phyloP scores from a whole-genome alignment of 2,113 vertebrate species.

The Lynx canadensis region DNA sequence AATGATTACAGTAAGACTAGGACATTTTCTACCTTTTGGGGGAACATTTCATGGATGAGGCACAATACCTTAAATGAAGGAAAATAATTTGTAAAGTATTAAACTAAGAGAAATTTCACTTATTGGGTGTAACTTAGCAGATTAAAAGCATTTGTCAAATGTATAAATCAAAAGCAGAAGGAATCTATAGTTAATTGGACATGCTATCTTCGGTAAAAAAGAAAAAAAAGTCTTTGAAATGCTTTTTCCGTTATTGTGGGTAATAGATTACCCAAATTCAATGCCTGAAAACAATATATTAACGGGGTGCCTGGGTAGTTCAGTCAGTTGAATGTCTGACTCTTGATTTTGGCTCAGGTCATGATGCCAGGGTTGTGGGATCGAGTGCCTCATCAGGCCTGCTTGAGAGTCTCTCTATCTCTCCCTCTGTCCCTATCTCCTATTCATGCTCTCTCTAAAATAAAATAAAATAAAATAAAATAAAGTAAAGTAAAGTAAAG shows the following conservation, averaged over 20 bases:
- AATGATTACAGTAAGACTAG: neutral
- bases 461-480: too few species aligned
- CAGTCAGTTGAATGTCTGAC: too few species aligned
- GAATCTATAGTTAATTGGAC: neutral
- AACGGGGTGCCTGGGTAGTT: too few species aligned
- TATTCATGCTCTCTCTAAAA: too few species aligned
- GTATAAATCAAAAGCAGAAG: neutral
- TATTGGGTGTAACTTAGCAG: neutral
- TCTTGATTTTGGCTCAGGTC: too few species aligned
- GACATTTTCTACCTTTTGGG: slow-evolving; percentile 13
- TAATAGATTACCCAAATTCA: neutral
- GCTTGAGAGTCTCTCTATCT: too few species aligned
- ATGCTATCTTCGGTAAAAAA: neutral
- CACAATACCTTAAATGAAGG: neutral
- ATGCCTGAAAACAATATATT: neutral
- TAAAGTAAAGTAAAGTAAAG: too few species aligned
- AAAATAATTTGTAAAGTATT: neutral
- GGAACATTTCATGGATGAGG: neutral
- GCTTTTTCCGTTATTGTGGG: neutral
- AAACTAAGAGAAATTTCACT: neutral
- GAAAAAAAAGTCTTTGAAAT: slow-evolving; percentile 12
- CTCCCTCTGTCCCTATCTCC: too few species aligned
- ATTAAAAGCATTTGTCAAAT: slow-evolving; percentile 6
- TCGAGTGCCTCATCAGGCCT: too few species aligned
- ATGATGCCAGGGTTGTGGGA: too few species aligned